Evolutionary conservation across 92 coral and sea anemone genomes (phyloP).

Genomic region (Palythoa grandis): DNA sequence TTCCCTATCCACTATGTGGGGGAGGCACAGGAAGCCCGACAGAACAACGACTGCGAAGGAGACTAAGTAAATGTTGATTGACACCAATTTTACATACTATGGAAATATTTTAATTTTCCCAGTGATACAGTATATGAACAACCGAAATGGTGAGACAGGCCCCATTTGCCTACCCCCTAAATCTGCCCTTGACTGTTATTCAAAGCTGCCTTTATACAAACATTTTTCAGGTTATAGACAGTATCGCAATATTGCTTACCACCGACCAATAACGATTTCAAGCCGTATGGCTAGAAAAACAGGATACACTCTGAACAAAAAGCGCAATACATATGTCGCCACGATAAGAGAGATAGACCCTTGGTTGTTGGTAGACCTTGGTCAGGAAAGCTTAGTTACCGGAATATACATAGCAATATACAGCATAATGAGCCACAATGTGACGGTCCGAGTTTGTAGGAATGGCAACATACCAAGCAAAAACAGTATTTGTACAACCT

Average conservation of each 20-base stretch:
- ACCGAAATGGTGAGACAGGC: no score
- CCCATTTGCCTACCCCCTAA: no score
- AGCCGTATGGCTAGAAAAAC: background rate
- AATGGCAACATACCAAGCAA: background rate
- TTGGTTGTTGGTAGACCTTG: constrained; percentile 6
- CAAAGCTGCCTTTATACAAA: no score
- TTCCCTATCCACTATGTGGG: no score
- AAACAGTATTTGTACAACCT: background rate
- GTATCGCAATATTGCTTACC: background rate
- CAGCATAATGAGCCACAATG: background rate
- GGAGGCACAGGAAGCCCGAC: no score
- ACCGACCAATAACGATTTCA: constrained; percentile 5
- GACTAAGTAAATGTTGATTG: no score
- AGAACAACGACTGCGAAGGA: no score
- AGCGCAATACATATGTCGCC: background rate
- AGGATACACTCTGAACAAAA: background rate
- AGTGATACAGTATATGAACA: no score
- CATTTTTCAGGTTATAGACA: no score
- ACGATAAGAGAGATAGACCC: background rate
- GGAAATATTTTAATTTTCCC: no score
- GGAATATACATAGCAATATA: background rate
- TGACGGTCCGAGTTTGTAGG: constrained; percentile 5
- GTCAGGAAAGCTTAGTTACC: constrained; percentile 25
- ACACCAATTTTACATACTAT: no score
- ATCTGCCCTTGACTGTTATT: no score